Base-by-base conservation (phyloP, 1,140 invertebrate species). In the Arctopsyche grandis region DNA sequence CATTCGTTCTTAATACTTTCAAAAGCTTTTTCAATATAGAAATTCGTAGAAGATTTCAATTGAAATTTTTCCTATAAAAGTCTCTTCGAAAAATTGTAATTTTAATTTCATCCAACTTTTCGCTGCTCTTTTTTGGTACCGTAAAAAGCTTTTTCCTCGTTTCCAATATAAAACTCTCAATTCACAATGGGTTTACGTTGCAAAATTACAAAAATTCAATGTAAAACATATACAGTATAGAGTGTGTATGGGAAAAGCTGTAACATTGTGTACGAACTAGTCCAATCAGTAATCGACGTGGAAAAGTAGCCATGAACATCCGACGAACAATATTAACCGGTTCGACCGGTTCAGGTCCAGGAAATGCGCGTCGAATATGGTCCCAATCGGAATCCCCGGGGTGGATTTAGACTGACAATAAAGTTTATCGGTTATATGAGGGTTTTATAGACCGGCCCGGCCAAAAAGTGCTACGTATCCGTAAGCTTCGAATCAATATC, bases 331-430 rank as follows among this genome's bases (percentile, higher is more conserved):
- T 29, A 29, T 24, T 71, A 71, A 71, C 69, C 44, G 44, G 44
- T 71, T 22, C 69, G 46, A 71, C 69, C 44, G 44, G 44, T 71
- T 22, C 69, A n/a, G 38, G 19, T 22, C 1, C 19, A 22, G 24
- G 19, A 26, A 63, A 76, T 63, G 12, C 74, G 56, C 22, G 24
- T 63, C 38, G 29, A 76, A 76, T 63, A 21, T 43, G 9, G 56
- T 63, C 43, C 56, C 21, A n/a, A 26, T 22, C 24, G 21, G 63
- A 29, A 19, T 66, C 4, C 63, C 21, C 19, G 4, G 63, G 63
- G 63, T 66, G 56, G 74, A 76, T 76, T 76, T 76, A 26, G 52
- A 43, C 52, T 56, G 52, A 76, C 74, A 76, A 58, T 76, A 76
- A 76, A 76, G 56, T 76, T 76, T 76, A 76, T 76, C 74, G 52